Base-by-base conservation (phyloP, 2,888 invertebrate genomes). In the Apoda limacodes region DNA sequence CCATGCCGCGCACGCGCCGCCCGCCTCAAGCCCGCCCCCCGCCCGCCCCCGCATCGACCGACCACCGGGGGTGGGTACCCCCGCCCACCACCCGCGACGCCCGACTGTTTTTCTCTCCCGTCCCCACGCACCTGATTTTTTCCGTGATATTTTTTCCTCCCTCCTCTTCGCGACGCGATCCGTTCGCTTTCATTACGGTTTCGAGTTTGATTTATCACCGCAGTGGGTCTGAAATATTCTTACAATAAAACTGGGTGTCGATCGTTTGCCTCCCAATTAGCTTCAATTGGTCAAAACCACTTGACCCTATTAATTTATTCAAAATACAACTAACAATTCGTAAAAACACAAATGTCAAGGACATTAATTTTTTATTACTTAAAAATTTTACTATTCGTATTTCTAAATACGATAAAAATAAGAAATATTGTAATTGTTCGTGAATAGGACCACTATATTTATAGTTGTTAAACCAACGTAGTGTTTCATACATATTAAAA, bases 181-280 rank as follows among this genome's bases (percentile, higher is more conserved):
- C 78, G 78, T 76, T 80, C 78, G 78, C 78, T 80, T 80, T 80
- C 78, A 80, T 80, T 80, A 78, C 75, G 80, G 76, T 76, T 74
- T 78, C 75, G 71, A 78, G 80, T 80, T 80, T 78, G 80, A 80
- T 80, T 80, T 80, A 80, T 80, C 78, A 76, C 75, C 74, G 67
- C 72, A 60, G 66, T 64, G 60, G 65, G 60, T 67, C 72, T 74
- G 68, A 75, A 76, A 76, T 76, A 72, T 78, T 75, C 76, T 74
- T 71, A 57, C 64, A 61, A 65, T 66, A 65, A 63, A 66, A 68
- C 63, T 67, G 61, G 61, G 65, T 75, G 70, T 72, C 71, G 66
- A 72, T 69, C 70, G 68, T 62, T 72, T 67, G 65, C 68, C 70
- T 72, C 60, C 63, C 69, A 74, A 80, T 76, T 76, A 76, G 69